Evolutionary conservation across 1,140 invertebrate species (phyloP), one percentile per base, ranked within the genome.

Genomic region (Drosophila insularis): DNA sequence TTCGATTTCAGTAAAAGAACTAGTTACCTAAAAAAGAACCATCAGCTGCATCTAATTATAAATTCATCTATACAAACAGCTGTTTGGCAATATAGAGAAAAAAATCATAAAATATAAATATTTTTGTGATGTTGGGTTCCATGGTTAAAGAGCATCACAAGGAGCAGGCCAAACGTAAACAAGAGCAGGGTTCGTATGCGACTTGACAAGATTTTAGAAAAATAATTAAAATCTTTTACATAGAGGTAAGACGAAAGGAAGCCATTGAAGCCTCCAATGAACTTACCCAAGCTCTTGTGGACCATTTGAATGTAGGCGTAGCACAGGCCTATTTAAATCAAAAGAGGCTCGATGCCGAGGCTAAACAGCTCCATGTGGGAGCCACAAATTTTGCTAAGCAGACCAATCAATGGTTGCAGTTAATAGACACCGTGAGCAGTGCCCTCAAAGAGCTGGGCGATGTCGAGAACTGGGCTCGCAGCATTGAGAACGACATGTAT

Each of bases 241-340:
- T 37, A 81, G 90, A 91, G 72, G 68, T 85, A 13, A 74, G 97
- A 92, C 94, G 97, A 55, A 98, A 98, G 92, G 98, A 98, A 93
- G 98, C 98, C 32, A 95, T 99, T 66, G 94, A 95, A 84, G 96
- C 98, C 73, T 97, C 98, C 1, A 98, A 96, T 92, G 95, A 97
- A 75, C 93, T 99, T 58, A 99, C 98, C 0, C 96, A 98, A 92
- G 97, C 97, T 55, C 92, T 99, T 14, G 98, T 99, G 0, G 98
- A 99, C 93, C 98, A 99, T 92, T 93, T 99, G 14, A 99, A 99
- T 95, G 97, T 99, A 90, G 98, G 98, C 27, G 98, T 99, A 23
- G 98, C 98, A 3, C 98, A 99, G 93, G 98, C 98, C 4, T 99
- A 99, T 92, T 93, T 99, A 40, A 99, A 99, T 93, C 98, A 99